Percentiles rank a stretch among this genome's conserved stretches.
These are phyloP conservation scores for Carcharodon carcharias DNA, from an alignment of 2,797 vertebrate genomes.

Conservation along the genomic window DNA sequence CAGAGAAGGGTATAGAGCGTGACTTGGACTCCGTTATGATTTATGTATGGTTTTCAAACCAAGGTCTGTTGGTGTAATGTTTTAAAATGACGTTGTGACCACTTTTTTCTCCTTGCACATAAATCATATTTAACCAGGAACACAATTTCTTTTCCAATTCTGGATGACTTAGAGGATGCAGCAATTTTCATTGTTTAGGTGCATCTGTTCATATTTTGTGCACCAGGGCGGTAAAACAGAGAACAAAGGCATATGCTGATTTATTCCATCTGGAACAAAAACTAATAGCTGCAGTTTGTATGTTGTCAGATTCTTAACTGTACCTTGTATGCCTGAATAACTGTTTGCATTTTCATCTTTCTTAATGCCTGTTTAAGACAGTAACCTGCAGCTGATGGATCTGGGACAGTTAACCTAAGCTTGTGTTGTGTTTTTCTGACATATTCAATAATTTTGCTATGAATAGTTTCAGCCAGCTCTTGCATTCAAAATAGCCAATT, in stretches of 20 bases:
- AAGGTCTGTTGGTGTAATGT: constrained; percentile 25
- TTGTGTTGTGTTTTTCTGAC: neutral
- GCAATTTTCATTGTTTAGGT: constrained; percentile 3
- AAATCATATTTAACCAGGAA: constrained; percentile 22
- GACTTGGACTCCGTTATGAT: constrained; percentile 9
- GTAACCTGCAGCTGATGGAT: constrained; percentile 29
- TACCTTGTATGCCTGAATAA: constrained; percentile 17
- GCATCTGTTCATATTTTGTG: constrained; percentile 28
- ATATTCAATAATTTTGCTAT: neutral
- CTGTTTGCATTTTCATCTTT: neutral
- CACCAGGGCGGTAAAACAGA: neutral
- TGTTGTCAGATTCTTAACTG: constrained; percentile 34
- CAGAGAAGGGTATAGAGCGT: neutral
- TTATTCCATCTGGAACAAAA: constrained; percentile 30
- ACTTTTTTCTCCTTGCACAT: neutral
- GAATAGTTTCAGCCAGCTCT: constrained; percentile 11
- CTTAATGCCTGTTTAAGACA: neutral
- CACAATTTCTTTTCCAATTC: constrained; percentile 15
- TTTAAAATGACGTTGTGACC: constrained; percentile 14
- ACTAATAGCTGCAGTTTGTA: constrained; percentile 34
- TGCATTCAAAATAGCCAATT: neutral
- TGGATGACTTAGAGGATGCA: neutral
- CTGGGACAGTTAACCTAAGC: neutral
- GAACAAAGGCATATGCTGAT: constrained; percentile 37
- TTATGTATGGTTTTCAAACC: neutral